These are phyloP conservation scores for Condylura cristata DNA, from an alignment of 2,113 vertebrate species.

Conservation along the genomic window DNA sequence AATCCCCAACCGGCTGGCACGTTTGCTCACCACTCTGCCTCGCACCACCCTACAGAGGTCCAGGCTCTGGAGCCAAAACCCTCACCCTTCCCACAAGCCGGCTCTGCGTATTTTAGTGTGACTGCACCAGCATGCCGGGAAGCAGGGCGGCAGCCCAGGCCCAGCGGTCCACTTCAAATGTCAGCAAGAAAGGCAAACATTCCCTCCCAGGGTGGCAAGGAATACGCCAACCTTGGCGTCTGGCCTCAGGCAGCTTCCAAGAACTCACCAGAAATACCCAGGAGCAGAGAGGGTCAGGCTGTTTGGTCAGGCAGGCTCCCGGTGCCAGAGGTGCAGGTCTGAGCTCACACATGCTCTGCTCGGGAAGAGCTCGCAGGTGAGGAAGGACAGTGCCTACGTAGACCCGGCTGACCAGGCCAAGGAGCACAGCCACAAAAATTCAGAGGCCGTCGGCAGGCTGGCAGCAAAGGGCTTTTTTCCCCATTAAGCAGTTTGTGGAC, in stretches of 20 bases:
- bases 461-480: slow-evolving; percentile 27
- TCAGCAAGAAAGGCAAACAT: slow-evolving; percentile 61
- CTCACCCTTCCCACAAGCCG: slow-evolving; percentile 63
- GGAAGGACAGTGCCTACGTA: background rate
- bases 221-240: background rate
- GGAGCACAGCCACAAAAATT: background rate
- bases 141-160: slow-evolving; percentile 52
- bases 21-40: background rate
- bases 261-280: background rate
- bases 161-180: slow-evolving; percentile 69
- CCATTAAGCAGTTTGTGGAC: slow-evolving; percentile 65
- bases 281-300: background rate
- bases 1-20: background rate
- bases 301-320: background rate
- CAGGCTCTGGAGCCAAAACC: slow-evolving; percentile 46
- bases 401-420: background rate
- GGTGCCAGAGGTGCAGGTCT: background rate
- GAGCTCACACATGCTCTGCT: background rate
- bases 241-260: background rate
- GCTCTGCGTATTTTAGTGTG: slow-evolving; percentile 47
- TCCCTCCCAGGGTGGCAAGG: slow-evolving; percentile 36
- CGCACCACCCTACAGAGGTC: slow-evolving; percentile 5
- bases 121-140: slow-evolving; percentile 47
- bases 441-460: slow-evolving; percentile 28
- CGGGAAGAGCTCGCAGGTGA: background rate